phyloP scores from a whole-genome alignment of 2,113 vertebrate genomes.

The Chaetodon auriga region DNA sequence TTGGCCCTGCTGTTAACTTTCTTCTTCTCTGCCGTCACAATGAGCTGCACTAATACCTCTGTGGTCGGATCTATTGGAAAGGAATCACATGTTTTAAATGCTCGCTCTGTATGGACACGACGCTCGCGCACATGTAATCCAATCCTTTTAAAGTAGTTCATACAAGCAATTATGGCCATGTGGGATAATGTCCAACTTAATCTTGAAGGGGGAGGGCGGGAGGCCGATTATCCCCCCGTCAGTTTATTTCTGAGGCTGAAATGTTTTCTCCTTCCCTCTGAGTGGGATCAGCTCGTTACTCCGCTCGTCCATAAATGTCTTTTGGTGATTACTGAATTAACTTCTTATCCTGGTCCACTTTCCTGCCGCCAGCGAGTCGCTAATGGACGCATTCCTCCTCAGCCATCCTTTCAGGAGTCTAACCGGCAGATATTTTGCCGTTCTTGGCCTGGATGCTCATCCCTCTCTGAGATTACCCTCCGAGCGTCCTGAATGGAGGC shows the following conservation, averaged over 20 bases:
- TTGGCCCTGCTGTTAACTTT: conserved; percentile 25
- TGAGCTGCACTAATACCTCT: conserved; percentile 16
- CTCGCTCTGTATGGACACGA: conserved; percentile 24
- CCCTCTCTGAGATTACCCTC: conserved; percentile 64
- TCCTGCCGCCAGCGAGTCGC: not conserved
- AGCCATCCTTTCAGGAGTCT: conserved; percentile 20
- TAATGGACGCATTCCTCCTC: conserved; percentile 64
- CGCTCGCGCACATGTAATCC: conserved; percentile 66
- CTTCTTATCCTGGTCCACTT: conserved; percentile 38
- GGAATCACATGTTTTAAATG: conserved; percentile 31
- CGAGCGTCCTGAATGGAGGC: conserved; percentile 15
- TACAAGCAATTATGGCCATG: conserved; percentile 80
- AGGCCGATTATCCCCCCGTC: conserved; percentile 64
- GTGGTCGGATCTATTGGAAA: conserved; percentile 28
- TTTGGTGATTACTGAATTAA: conserved; percentile 64
- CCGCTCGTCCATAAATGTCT: conserved; percentile 30
- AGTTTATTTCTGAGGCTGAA: conserved; percentile 66
- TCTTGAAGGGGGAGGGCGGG: conserved; percentile 64
- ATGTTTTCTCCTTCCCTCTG: conserved; percentile 66
- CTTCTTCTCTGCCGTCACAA: not conserved
- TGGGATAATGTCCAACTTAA: conserved; percentile 83
- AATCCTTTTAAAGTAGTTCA: conserved; percentile 85
- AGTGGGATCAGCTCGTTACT: conserved; percentile 45
- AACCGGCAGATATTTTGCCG: conserved; percentile 39
- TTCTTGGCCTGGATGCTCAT: conserved; percentile 62